Percentiles rank a stretch among this genome's conserved stretches.
Conservation (phyloP, 2,888 invertebrate genomes). For the Brachynemurus nebulosus region DNA sequence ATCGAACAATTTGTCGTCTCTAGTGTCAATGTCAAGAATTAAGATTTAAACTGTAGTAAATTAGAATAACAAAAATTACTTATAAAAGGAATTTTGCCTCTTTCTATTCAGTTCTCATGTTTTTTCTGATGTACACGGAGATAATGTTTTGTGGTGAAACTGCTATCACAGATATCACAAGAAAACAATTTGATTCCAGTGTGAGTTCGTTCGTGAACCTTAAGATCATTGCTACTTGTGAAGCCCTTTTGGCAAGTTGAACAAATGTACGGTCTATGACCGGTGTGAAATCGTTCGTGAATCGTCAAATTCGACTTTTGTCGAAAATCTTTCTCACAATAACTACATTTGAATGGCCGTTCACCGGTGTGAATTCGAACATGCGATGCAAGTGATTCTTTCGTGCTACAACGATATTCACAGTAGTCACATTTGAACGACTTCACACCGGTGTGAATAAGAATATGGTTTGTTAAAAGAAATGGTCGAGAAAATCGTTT, state of each 20-base stretch:
- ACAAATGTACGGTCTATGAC: conserved; percentile 11
- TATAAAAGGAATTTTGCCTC: too few species aligned
- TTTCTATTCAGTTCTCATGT: too few species aligned
- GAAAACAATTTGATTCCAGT: conserved; percentile 11
- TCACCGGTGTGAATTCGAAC: conserved; percentile 6
- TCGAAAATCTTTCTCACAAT: conserved; percentile 9
- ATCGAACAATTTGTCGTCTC: too few species aligned
- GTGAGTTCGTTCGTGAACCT: conserved; percentile 12
- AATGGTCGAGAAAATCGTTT: conserved; percentile 10
- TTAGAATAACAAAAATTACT: too few species aligned
- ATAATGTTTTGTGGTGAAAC: conserved; percentile 12
- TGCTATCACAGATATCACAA: conserved; percentile 10
- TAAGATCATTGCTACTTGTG: conserved; percentile 12
- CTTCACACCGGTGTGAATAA: conserved; percentile 10
- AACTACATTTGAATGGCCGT: conserved; percentile 7
- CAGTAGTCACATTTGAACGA: conserved; percentile 10
- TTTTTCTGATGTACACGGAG: conserved; percentile 11
- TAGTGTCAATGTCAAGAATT: too few species aligned
- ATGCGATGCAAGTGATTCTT: conserved; percentile 5
- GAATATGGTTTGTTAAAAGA: conserved; percentile 10
- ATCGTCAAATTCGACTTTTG: conserved; percentile 11
- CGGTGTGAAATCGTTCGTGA: conserved; percentile 12
- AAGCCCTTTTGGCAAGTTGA: conserved; percentile 10
- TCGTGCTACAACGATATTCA: conserved; percentile 7
- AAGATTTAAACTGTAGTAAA: too few species aligned